Evolutionary conservation across 2,113 vertebrate genomes (phyloP).

Genomic region (Mirounga angustirostris): DNA sequence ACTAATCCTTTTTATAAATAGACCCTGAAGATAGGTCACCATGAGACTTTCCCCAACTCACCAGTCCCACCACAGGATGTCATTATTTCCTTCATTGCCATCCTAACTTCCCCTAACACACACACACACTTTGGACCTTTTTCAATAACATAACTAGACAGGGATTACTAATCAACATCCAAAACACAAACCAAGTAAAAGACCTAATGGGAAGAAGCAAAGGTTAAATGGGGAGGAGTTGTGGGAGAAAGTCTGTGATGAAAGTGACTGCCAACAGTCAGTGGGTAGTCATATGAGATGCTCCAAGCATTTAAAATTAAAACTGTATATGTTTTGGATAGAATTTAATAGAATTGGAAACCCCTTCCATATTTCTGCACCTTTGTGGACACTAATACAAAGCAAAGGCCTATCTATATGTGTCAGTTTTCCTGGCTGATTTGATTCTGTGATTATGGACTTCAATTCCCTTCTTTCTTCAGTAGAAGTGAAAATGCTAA

Average conservation of each 20-base stretch:
- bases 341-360: neutral
- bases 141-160: neutral
- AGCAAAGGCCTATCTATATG: neutral
- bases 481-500: neutral
- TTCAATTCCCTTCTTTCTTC: neutral
- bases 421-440: neutral
- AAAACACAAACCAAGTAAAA: neutral
- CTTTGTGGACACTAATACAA: neutral
- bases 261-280: no score
- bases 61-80: neutral
- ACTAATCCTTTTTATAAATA: neutral
- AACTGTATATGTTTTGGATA: neutral
- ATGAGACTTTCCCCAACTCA: neutral
- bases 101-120: neutral
- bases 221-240: neutral
- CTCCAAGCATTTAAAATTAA: neutral
- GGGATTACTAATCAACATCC: neutral
- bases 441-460: neutral
- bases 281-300: neutral
- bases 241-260: neutral
- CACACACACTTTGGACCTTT: neutral
- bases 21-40: neutral
- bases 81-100: neutral
- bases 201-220: neutral
- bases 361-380: neutral